These are phyloP conservation scores for Eurystomus gularis DNA, from an alignment of 2,113 vertebrate genomes.

Conservation along the genomic window DNA sequence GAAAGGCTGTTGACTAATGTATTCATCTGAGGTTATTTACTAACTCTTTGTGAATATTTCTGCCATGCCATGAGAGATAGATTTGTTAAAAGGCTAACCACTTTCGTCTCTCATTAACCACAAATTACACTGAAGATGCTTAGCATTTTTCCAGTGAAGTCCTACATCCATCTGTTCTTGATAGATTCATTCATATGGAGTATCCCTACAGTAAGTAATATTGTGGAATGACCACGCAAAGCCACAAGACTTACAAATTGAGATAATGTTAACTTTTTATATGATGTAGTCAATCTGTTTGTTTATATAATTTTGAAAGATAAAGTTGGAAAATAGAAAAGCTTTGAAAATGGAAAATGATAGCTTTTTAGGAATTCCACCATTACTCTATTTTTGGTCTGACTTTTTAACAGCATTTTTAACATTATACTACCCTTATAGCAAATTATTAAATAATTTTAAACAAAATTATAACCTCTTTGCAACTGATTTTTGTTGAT, in stretches of 20 bases:
- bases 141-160: neutral
- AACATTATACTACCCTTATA: neutral
- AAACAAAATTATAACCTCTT: neutral
- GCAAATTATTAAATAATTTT: neutral
- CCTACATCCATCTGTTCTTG: neutral
- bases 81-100: neutral
- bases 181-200: neutral
- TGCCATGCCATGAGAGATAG: neutral
- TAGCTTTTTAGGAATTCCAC: constrained; percentile 19
- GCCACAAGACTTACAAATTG: neutral
- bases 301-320: neutral
- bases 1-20: neutral
- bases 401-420: neutral
- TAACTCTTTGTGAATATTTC: neutral
- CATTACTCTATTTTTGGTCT: neutral
- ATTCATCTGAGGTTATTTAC: neutral
- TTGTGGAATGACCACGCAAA: neutral
- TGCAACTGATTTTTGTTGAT: neutral
- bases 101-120: neutral
- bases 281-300: neutral
- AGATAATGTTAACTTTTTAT: neutral
- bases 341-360: constrained; percentile 27
- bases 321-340: neutral
- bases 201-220: neutral
- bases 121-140: neutral